phyloP scores from a whole-genome alignment of 2,797 vertebrate species.

The Trachurus trachurus region DNA sequence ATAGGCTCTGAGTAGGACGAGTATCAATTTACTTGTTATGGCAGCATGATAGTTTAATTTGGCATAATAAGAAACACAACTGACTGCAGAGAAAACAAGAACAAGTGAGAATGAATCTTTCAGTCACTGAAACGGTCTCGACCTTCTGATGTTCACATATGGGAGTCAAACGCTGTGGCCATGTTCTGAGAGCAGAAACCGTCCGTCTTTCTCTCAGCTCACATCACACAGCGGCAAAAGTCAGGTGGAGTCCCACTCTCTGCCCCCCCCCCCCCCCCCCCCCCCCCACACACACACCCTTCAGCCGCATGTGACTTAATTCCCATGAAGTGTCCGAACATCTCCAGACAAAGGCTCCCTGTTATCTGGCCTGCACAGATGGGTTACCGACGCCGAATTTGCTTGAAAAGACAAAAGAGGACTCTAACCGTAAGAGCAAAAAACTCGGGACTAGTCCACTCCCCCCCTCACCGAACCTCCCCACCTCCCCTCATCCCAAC shows the following conservation, averaged over 20 bases:
- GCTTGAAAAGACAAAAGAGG: conserved; percentile 84
- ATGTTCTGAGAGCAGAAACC: not conserved
- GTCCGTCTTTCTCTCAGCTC: not conserved
- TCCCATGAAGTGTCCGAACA: conserved; percentile 76
- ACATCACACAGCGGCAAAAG: conserved; percentile 24
- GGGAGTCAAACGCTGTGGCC: too few relatives aligned
- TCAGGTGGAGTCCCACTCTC: conserved; percentile 15
- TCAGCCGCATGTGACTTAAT: conserved; percentile 58
- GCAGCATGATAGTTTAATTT: too few relatives aligned
- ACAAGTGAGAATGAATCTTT: too few relatives aligned
- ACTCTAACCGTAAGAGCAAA: conserved; percentile 83
- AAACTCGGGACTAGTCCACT: conserved; percentile 57
- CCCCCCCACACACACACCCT: conserved; percentile 30
- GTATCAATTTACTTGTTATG: too few relatives aligned
- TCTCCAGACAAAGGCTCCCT: conserved; percentile 79
- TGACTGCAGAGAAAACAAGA: too few relatives aligned
- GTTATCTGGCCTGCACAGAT: conserved; percentile 84
- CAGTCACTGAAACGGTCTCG: too few relatives aligned
- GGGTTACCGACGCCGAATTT: conserved; percentile 86
- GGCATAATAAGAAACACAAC: too few relatives aligned
- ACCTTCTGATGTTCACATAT: not conserved
- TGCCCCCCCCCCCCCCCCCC: conserved; percentile 19
- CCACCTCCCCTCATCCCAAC: not conserved
- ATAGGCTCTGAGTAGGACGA: too few relatives aligned
- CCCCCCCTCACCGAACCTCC: not conserved